Percentiles rank a stretch among this genome's conserved stretches.
These are phyloP conservation scores for Istiophorus platypterus DNA, from an alignment of 2,113 vertebrate species.

Conservation along the genomic window DNA sequence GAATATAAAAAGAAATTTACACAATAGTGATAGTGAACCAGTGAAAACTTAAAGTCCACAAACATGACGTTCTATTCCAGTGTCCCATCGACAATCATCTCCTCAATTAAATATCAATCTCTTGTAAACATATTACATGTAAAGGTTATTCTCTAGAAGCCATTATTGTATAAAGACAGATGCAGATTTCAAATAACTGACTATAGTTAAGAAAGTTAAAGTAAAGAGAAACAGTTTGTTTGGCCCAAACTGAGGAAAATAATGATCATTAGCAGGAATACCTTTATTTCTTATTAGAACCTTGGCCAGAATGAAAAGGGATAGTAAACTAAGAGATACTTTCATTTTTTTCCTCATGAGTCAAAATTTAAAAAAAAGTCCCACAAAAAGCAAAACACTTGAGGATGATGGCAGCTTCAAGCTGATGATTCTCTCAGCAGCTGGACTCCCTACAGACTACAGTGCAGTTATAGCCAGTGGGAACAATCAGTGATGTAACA, in stretches of 20 bases:
- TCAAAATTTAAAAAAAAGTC: constrained; percentile 36
- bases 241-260: constrained; percentile 11
- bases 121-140: constrained; percentile 58
- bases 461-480: constrained; percentile 33
- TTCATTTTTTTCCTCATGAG: neutral
- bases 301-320: constrained; percentile 25
- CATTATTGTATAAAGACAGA: constrained; percentile 42
- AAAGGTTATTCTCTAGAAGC: constrained; percentile 38
- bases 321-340: constrained; percentile 34
- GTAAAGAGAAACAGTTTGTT: neutral
- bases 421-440: constrained; percentile 55
- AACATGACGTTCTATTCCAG: constrained; percentile 56
- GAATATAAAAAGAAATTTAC: constrained; percentile 72
- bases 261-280: neutral
- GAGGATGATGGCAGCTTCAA: constrained; percentile 42
- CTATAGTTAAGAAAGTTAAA: constrained; percentile 34
- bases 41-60: constrained; percentile 53
- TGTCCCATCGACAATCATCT: constrained; percentile 51
- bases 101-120: constrained; percentile 60
- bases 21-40: constrained; percentile 57
- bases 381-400: constrained; percentile 35
- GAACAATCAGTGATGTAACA: constrained; percentile 46
- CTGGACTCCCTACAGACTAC: constrained; percentile 30
- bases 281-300: constrained; percentile 26
- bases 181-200: constrained; percentile 32